These are phyloP conservation scores for Dicyema japonicum DNA, from an alignment of 1,140 invertebrate species.

Conservation along the genomic window DNA sequence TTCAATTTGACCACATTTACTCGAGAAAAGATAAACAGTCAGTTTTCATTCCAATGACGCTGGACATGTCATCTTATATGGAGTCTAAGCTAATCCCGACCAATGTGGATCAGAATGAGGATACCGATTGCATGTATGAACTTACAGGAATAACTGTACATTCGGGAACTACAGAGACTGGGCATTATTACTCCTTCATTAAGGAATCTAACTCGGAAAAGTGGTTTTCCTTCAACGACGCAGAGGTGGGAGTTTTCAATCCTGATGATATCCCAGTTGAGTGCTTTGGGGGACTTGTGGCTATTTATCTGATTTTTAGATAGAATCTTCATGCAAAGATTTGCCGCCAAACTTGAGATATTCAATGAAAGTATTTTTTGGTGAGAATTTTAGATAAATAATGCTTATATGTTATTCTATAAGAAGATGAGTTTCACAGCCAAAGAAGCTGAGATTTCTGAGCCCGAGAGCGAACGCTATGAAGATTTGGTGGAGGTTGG, in stretches of 20 bases:
- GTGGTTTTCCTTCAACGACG: constrained; percentile 36
- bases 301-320: constrained; percentile 24
- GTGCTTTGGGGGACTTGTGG: constrained; percentile 84
- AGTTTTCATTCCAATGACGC: constrained; percentile 60
- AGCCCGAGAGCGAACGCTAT: no score
- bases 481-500: no score
- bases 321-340: constrained; percentile 2
- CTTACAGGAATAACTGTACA: constrained; percentile 74
- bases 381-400: constrained; percentile 32
- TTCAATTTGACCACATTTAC: constrained; percentile 88
- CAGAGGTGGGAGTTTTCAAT: constrained; percentile 74
- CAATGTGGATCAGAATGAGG: constrained; percentile 22
- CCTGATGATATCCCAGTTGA: constrained; percentile 60
- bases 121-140: constrained; percentile 41
- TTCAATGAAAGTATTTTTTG: constrained; percentile 1
- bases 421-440: no score
- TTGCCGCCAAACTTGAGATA: not conserved
- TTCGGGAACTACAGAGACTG: constrained; percentile 69
- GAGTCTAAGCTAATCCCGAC: constrained; percentile 58
- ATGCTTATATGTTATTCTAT: constrained; percentile 83
- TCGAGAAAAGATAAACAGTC: constrained; percentile 79
- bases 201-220: constrained; percentile 25
- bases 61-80: constrained; percentile 71
- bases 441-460: no score
- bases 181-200: constrained; percentile 83